phyloP scores from a whole-genome alignment of 2,888 invertebrate genomes.

The Odontocerum albicorne region DNA sequence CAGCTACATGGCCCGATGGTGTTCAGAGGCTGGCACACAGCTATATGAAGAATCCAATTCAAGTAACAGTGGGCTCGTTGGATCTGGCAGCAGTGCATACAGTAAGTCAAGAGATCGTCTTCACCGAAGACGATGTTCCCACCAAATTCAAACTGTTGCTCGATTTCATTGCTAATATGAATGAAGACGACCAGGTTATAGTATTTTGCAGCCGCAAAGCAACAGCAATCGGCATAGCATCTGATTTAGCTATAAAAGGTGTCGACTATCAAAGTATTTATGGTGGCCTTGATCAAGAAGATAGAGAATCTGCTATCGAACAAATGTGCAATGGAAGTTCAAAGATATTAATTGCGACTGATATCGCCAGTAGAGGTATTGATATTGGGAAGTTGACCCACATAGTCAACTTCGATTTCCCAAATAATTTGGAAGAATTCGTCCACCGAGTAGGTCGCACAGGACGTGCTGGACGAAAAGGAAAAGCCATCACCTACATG shows the following conservation, averaged over 20 bases:
- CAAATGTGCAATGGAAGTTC: constrained; percentile 81
- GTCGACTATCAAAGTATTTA: constrained; percentile 80
- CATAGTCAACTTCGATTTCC: constrained; percentile 92
- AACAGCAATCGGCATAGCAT: constrained; percentile 79
- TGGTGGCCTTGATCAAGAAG: constrained; percentile 81
- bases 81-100: constrained; percentile 90
- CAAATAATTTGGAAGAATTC: constrained; percentile 93
- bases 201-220: constrained; percentile 89
- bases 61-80: constrained; percentile 84
- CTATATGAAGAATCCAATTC: constrained; percentile 88
- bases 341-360: constrained; percentile 87
- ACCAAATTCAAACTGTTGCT: constrained; percentile 67
- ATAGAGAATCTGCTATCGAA: constrained; percentile 79
- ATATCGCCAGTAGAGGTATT: constrained; percentile 92
- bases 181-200: constrained; percentile 78
- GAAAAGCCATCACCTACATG: constrained; percentile 81
- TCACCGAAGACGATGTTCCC: constrained; percentile 63
- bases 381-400: constrained; percentile 90
- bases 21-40: constrained; percentile 82
- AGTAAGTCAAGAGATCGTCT: constrained; percentile 77
- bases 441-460: constrained; percentile 96
- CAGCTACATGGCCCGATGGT: constrained; percentile 92
- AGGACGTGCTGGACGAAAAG: constrained; percentile 86
- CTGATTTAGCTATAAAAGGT: constrained; percentile 72
- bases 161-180: constrained; percentile 71